Evolutionary conservation across 2,797 vertebrate genomes (phyloP), one percentile per base, ranked within the genome.

Genomic region (Rallus crepitans): DNA sequence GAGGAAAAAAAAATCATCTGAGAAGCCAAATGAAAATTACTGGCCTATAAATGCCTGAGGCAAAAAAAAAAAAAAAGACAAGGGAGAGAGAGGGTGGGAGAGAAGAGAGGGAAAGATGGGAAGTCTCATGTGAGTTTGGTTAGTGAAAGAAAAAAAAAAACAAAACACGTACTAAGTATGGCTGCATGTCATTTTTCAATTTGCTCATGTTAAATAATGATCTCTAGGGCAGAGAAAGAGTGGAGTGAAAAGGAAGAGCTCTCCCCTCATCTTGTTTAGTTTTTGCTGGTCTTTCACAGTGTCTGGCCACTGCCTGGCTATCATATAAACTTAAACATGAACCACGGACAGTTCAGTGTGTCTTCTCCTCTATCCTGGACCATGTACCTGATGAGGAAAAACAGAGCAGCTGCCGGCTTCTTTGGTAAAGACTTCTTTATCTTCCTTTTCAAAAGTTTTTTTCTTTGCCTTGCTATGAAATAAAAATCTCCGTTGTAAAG

Each of bases 81-180:
- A 64, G 5, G 31, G 3, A 23, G 5, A 24, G 12, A 47, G 16
- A 21, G n/a, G 11, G 33, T n/a, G 80, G 35, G 88, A 40, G 72
- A 81, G 61, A 68, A 39, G 75, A 64, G 90, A 57, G 90, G 82
- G 82, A 76, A 94, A 98, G 98, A 98, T 98, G 97, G 94, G 93
- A 94, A 97, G 97, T 98, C 98, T 98, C 99, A 96, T 73, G 98
- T 98, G 99, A 98, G 98, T 98, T 98, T 96, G 98, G 97, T 98
- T 98, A 98, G 97, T 96, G 97, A 91, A 93, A 96, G 30, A 94
- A 93, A 95, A 97, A 27, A 27, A 93, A 94, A 48, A 48, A 23
- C 47, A 48, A 48, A 93, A 24, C 95, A 96, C 98, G 82, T 97
- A 98, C 98, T 97, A 96, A 98, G 98, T 97, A 97, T 98, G 98